These are phyloP conservation scores for Ramphastos sulfuratus DNA, from an alignment of 2,113 vertebrate genomes.

Conservation along the genomic window DNA sequence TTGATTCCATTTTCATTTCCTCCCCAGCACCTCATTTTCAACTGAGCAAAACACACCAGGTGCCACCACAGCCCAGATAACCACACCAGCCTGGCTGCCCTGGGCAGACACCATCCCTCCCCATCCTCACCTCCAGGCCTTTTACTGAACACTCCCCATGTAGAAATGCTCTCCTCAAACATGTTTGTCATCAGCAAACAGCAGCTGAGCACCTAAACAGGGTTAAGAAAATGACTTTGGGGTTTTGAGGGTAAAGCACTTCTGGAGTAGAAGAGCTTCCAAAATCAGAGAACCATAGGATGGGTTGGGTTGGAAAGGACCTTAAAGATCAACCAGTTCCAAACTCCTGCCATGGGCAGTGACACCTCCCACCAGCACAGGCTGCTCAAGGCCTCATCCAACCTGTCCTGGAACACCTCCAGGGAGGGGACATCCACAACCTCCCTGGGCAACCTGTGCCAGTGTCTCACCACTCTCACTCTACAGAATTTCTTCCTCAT, in stretches of 20 bases:
- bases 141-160: not conserved
- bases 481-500: too few relatives aligned
- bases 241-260: not conserved
- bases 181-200: not conserved
- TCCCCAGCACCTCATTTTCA: not conserved
- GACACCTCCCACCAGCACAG: too few relatives aligned
- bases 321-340: too few relatives aligned
- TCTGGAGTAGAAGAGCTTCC: not conserved
- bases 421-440: too few relatives aligned
- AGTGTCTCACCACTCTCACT: too few relatives aligned
- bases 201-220: not conserved
- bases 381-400: too few relatives aligned
- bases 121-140: fast-evolving
- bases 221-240: not conserved
- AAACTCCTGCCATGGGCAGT: too few relatives aligned
- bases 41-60: fast-evolving
- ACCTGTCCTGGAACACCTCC: too few relatives aligned
- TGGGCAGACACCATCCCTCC: fast-evolving
- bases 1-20: not conserved
- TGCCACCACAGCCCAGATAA: fast-evolving
- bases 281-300: too few relatives aligned
- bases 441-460: too few relatives aligned
- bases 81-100: not conserved
- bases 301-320: too few relatives aligned
- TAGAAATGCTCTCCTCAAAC: not conserved